phyloP scores from a whole-genome alignment of 2,888 invertebrate species.

The Ypsolopha sequella region DNA sequence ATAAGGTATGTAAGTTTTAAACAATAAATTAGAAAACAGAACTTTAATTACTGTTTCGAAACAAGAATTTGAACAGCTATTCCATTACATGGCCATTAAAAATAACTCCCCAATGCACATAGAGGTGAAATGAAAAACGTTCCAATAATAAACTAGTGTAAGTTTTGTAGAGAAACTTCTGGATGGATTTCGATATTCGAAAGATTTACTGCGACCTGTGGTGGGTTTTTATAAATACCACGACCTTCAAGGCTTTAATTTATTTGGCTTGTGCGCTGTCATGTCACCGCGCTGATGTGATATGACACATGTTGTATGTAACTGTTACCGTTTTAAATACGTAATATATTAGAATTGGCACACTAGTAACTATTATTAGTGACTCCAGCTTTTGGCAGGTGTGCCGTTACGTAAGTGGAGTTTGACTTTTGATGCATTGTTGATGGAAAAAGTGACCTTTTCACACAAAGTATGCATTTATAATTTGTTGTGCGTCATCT shows the following conservation, averaged over 20 bases:
- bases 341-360: conserved; percentile 1
- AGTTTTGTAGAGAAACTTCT: background rate
- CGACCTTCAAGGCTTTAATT: conserved; percentile 32
- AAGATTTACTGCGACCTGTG: conserved; percentile 2
- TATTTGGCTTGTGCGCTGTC: conserved; percentile 31
- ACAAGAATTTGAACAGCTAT: background rate
- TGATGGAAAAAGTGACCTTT: background rate
- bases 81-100: conserved; percentile 1
- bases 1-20: too few relatives aligned
- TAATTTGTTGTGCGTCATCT: background rate
- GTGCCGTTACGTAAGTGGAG: background rate
- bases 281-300: conserved; percentile 10
- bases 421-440: background rate
- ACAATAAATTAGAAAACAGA: too few relatives aligned
- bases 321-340: conserved; percentile 3
- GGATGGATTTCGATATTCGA: background rate
- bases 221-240: conserved; percentile 2
- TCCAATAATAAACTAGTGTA: conserved; percentile 2
- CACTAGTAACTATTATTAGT: background rate
- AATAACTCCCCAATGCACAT: conserved; percentile 1
- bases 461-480: background rate
- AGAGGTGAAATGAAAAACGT: conserved; percentile 6
- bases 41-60: too few relatives aligned
- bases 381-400: background rate
- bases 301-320: conserved; percentile 7